Conservation (phyloP, 2,888 invertebrate genomes). For the Julus scanicus region DNA sequence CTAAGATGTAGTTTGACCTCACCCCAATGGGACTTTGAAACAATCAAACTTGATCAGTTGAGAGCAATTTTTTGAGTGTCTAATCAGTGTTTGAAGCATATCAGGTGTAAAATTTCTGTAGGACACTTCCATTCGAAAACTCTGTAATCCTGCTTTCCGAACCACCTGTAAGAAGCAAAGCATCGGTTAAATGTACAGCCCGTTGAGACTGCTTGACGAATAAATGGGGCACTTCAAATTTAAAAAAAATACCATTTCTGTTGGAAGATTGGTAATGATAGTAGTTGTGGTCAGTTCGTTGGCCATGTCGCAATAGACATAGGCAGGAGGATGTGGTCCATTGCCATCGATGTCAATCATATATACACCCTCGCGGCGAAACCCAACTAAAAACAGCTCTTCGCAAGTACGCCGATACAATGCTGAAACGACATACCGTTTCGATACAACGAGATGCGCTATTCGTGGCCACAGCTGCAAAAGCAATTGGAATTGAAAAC, state of each 20-base stretch:
- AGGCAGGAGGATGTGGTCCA: slow-evolving; percentile 89
- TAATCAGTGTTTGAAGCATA: slow-evolving; percentile 90
- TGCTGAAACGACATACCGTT: slow-evolving; percentile 69
- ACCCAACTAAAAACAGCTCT: slow-evolving; percentile 87
- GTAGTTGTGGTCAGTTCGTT: slow-evolving; percentile 84
- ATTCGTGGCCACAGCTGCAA: background rate
- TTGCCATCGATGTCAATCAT: slow-evolving; percentile 94
- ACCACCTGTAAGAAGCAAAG: slow-evolving; percentile 73
- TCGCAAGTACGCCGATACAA: slow-evolving; percentile 92
- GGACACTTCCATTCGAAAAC: slow-evolving; percentile 85
- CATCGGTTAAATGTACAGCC: slow-evolving; percentile 6
- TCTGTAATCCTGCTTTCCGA: slow-evolving; percentile 79
- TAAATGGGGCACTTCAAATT: background rate
- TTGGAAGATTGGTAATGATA: slow-evolving; percentile 90
- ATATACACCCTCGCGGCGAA: slow-evolving; percentile 89
- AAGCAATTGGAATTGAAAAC: background rate
- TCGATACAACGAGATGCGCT: background rate
- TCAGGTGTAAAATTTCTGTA: slow-evolving; percentile 90
- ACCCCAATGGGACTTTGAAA: slow-evolving; percentile 84
- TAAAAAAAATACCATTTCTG: slow-evolving; percentile 75
- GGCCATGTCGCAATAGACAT: slow-evolving; percentile 92
- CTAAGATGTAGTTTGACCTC: background rate
- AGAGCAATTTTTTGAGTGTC: slow-evolving; percentile 87
- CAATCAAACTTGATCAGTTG: slow-evolving; percentile 92
- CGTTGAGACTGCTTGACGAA: background rate